Conservation (phyloP, 2,797 vertebrate species). For the Sebastes minor region DNA sequence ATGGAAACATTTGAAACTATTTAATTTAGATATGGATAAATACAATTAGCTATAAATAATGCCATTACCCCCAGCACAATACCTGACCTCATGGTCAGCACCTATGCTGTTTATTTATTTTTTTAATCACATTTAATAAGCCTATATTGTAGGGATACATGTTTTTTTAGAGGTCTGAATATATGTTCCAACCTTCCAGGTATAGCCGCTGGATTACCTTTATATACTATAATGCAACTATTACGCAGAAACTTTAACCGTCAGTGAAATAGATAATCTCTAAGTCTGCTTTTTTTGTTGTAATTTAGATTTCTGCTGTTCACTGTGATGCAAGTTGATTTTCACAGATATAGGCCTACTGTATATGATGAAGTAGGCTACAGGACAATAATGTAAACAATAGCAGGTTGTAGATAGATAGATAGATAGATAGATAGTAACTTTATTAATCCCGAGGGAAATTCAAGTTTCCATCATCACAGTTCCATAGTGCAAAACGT, state of each 20-base stretch:
- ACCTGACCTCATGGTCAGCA: not conserved
- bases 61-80: not conserved
- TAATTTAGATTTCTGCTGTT: not conserved
- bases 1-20: not conserved
- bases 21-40: not conserved
- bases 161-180: not conserved
- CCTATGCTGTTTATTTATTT: too few relatives aligned
- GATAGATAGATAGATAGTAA: too few relatives aligned
- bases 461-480: too few relatives aligned
- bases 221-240: not conserved
- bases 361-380: not conserved
- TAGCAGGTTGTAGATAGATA: not conserved
- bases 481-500: too few relatives aligned
- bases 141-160: not conserved
- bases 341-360: not conserved
- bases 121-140: not conserved
- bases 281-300: not conserved
- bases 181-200: too few relatives aligned
- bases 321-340: not conserved
- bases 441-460: too few relatives aligned
- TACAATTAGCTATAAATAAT: not conserved
- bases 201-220: not conserved
- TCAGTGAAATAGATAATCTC: too few relatives aligned
- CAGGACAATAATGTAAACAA: not conserved
- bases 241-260: not conserved